Evolutionary conservation across 1,140 invertebrate genomes (phyloP).

Genomic region (Hycleus cichorii): DNA sequence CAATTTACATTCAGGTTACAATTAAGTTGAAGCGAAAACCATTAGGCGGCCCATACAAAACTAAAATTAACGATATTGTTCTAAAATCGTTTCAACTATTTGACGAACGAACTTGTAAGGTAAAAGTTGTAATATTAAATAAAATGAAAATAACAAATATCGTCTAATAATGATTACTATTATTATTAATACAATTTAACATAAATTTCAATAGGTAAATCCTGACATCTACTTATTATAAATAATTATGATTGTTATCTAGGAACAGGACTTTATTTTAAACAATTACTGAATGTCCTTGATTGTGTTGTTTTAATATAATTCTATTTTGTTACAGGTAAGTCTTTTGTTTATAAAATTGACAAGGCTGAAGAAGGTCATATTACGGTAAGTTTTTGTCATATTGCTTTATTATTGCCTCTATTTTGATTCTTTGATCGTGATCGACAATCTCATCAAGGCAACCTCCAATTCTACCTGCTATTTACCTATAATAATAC

Average conservation of each 20-base stretch:
- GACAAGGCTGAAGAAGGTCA: constrained; percentile 15
- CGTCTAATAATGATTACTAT: constrained; percentile 10
- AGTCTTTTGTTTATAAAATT: constrained; percentile 14
- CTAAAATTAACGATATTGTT: no score
- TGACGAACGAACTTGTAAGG: no score
- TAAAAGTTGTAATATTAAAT: no score
- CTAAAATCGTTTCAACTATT: no score
- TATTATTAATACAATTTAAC: not conserved
- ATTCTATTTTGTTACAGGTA: constrained; percentile 11
- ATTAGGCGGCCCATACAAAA: not conserved
- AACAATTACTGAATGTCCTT: constrained; percentile 5
- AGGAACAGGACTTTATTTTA: constrained; percentile 3
- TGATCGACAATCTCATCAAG: constrained; percentile 20
- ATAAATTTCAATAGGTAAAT: constrained; percentile 9
- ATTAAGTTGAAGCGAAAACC: constrained; percentile 3
- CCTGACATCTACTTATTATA: constrained; percentile 13
- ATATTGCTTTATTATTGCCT: constrained; percentile 6
- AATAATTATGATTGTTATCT: constrained; percentile 16
- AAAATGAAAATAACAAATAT: not conserved
- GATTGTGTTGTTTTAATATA: constrained; percentile 6
- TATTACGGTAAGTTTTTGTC: constrained; percentile 15
- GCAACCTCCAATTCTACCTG: not conserved
- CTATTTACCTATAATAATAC: no score
- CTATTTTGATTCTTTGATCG: constrained; percentile 9
- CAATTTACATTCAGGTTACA: not conserved